These are phyloP conservation scores for Frieseomelitta varia DNA, from an alignment of 1,140 invertebrate species.

Conservation along the genomic window DNA sequence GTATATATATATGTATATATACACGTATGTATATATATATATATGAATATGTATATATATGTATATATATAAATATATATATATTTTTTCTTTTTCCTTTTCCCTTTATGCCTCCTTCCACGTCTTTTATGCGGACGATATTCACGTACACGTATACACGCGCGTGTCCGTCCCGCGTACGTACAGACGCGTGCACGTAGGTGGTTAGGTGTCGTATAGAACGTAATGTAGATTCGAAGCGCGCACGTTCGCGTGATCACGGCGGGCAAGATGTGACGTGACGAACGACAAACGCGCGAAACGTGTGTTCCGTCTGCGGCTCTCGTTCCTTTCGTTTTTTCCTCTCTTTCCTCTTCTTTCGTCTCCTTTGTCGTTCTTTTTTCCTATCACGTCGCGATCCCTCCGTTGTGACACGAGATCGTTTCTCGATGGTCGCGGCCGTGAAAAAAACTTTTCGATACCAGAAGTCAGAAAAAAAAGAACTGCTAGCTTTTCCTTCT, in stretches of 20 bases:
- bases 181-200: slow-evolving; percentile 47
- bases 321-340: slow-evolving; percentile 12
- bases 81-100: background rate
- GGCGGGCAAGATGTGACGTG: slow-evolving; percentile 50
- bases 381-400: slow-evolving; percentile 35
- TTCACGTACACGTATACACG: slow-evolving; percentile 30
- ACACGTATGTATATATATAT: slow-evolving; percentile 36
- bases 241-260: slow-evolving; percentile 62
- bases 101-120: background rate
- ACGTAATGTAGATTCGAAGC: slow-evolving; percentile 41
- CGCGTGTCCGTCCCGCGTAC: slow-evolving; percentile 58
- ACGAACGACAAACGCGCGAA: slow-evolving; percentile 53
- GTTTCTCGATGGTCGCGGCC: slow-evolving; percentile 23
- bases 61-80: background rate
- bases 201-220: slow-evolving; percentile 14
- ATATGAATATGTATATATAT: background rate
- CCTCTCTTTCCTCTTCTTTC: slow-evolving; percentile 22
- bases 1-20: slow-evolving; percentile 22
- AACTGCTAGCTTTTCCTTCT: slow-evolving; percentile 39
- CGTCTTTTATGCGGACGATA: slow-evolving; percentile 3
- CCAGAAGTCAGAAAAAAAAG: background rate
- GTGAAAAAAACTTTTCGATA: slow-evolving; percentile 19
- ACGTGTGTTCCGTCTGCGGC: slow-evolving; percentile 50
- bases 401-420: slow-evolving; percentile 34
- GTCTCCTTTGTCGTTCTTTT: slow-evolving; percentile 19